Evolutionary conservation across 1,140 invertebrate species (phyloP).

Genomic region (Ceratitis capitata): DNA sequence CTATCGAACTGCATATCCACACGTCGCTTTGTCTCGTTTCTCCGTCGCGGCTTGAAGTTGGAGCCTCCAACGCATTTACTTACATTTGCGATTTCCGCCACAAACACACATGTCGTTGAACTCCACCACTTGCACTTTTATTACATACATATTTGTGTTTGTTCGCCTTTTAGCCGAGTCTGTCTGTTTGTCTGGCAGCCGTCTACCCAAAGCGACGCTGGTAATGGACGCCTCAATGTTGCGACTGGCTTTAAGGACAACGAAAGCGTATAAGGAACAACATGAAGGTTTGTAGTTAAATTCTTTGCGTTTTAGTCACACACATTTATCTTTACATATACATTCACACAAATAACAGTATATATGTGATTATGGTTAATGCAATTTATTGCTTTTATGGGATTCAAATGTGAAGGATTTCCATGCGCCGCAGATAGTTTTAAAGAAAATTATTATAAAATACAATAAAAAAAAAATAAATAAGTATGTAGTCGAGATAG

Average conservation of each 20-base stretch:
- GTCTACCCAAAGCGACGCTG: slow-evolving; percentile 15
- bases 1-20: not conserved
- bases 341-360: too few species aligned
- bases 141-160: too few species aligned
- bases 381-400: slow-evolving; percentile 6
- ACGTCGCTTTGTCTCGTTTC: too few species aligned
- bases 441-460: not conserved
- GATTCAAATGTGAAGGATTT: slow-evolving; percentile 8
- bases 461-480: too few species aligned
- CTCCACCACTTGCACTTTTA: slow-evolving; percentile 25
- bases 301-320: not conserved
- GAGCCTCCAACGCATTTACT: too few species aligned
- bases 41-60: too few species aligned
- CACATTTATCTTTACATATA: not conserved
- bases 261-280: not conserved
- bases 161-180: slow-evolving; percentile 17
- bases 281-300: too few species aligned
- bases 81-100: too few species aligned
- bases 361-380: too few species aligned
- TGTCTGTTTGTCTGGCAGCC: slow-evolving; percentile 11
- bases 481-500: not conserved
- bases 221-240: slow-evolving; percentile 22
- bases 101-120: slow-evolving; percentile 34
- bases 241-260: slow-evolving; percentile 33
- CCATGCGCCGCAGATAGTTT: slow-evolving; percentile 20